Evolutionary conservation across 2,797 vertebrate species (phyloP).

Genomic region (Bradypodion pumilum): DNA sequence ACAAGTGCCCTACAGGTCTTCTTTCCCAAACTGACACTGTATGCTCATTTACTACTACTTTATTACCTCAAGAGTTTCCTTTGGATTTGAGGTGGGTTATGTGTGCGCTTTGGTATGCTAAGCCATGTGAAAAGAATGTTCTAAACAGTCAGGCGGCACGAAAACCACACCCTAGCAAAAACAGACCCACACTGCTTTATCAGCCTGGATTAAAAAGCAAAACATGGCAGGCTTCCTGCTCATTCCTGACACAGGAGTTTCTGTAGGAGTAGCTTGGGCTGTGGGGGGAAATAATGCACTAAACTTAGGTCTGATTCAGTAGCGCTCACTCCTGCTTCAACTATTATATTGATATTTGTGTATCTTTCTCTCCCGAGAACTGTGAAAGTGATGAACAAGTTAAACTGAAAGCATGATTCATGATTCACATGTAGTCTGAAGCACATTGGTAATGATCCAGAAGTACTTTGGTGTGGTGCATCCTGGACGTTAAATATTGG

Average conservation of each 20-base stretch:
- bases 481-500: neutral
- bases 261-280: conserved; percentile 3
- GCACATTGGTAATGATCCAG: neutral
- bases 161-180: conserved; percentile 61
- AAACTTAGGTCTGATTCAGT: neutral
- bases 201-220: neutral
- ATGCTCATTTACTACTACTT: neutral
- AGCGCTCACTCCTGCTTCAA: neutral
- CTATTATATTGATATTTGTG: neutral
- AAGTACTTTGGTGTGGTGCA: neutral
- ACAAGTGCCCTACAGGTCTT: neutral
- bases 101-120: conserved; percentile 41
- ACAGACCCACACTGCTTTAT: neutral
- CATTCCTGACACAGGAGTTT: conserved; percentile 36
- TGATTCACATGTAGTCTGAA: neutral
- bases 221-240: neutral
- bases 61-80: neutral
- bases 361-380: neutral
- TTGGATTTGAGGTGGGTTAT: conserved; percentile 8
- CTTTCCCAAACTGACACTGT: neutral
- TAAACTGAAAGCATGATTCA: neutral
- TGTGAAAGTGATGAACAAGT: neutral
- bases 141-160: conserved; percentile 50
- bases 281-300: neutral
- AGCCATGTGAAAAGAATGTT: conserved; percentile 51